phyloP scores from a whole-genome alignment of 2,113 vertebrate species.

The Entelurus aequoreus region DNA sequence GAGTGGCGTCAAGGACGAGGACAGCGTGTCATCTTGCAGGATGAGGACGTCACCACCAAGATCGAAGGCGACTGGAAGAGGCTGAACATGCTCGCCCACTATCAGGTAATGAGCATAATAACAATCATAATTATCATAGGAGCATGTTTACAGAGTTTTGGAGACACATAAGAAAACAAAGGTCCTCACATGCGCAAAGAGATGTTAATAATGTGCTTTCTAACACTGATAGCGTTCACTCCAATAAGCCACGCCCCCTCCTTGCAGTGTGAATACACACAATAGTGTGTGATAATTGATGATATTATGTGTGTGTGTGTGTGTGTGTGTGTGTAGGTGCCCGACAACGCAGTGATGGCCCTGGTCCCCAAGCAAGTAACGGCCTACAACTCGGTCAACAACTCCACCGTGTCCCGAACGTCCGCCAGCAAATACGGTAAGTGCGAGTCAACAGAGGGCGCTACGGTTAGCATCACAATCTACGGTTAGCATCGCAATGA shows the following conservation, averaged over 20 bases:
- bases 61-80: conserved; percentile 97
- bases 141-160: conserved; percentile 22
- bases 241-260: conserved; percentile 64
- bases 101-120: conserved; percentile 60
- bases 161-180: conserved; percentile 44
- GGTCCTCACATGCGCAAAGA: conserved; percentile 29
- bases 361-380: conserved; percentile 97
- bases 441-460: conserved; percentile 11
- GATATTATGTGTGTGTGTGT: conserved; percentile 1
- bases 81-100: conserved; percentile 82
- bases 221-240: conserved; percentile 53
- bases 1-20: conserved; percentile 96
- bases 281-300: neutral
- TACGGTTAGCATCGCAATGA: too few relatives aligned
- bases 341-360: conserved; percentile 91
- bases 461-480: too few relatives aligned
- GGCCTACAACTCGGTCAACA: conserved; percentile 95
- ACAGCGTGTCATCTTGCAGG: conserved; percentile 88
- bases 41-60: conserved; percentile 96
- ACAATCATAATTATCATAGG: conserved; percentile 41
- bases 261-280: conserved; percentile 25
- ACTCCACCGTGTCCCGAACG: conserved; percentile 92
- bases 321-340: conserved; percentile 72
- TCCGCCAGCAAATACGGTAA: conserved; percentile 97
- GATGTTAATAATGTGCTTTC: conserved; percentile 47